Percentiles rank a stretch among this genome's conserved stretches.
phyloP scores from a whole-genome alignment of 2,888 invertebrate species.

The Spilarctia lutea region DNA sequence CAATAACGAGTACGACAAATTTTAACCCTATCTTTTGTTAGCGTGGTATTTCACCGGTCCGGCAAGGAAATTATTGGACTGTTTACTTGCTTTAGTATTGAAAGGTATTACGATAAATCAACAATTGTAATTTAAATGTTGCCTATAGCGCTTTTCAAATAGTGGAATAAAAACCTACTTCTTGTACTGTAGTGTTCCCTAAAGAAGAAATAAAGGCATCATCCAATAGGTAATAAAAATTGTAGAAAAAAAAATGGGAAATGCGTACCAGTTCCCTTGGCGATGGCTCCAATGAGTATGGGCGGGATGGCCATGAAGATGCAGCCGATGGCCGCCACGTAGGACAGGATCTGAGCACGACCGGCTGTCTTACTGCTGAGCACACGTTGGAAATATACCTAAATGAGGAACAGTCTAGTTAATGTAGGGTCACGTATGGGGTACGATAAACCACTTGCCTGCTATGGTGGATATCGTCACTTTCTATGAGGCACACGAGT shows the following conservation, averaged over 20 bases:
- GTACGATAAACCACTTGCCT: neutral
- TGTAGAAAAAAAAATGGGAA: too few species aligned
- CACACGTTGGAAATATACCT: slow-evolving; percentile 99
- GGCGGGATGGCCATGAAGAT: slow-evolving; percentile 99
- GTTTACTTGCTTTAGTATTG: too few species aligned
- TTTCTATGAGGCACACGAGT: neutral
- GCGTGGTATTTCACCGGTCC: too few species aligned
- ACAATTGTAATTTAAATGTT: too few species aligned
- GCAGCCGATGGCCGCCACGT: slow-evolving; percentile 98
- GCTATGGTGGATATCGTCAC: neutral
- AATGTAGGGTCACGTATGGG: neutral
- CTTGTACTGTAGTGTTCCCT: neutral
- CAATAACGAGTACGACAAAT: too few species aligned
- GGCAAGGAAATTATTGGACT: too few species aligned
- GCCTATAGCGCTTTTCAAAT: too few species aligned
- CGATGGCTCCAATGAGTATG: slow-evolving; percentile 98
- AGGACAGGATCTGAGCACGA: slow-evolving; percentile 97
- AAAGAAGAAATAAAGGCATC: neutral
- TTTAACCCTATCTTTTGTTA: too few species aligned
- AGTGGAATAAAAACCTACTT: too few species aligned
- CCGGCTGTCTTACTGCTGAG: slow-evolving; percentile 98
- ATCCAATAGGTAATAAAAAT: neutral
- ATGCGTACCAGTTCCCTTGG: slow-evolving; percentile 94
- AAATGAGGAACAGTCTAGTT: slow-evolving; percentile 25
- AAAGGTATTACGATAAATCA: too few species aligned